Base-by-base conservation (phyloP, 2,888 invertebrate genomes). In the Thera britannica region DNA sequence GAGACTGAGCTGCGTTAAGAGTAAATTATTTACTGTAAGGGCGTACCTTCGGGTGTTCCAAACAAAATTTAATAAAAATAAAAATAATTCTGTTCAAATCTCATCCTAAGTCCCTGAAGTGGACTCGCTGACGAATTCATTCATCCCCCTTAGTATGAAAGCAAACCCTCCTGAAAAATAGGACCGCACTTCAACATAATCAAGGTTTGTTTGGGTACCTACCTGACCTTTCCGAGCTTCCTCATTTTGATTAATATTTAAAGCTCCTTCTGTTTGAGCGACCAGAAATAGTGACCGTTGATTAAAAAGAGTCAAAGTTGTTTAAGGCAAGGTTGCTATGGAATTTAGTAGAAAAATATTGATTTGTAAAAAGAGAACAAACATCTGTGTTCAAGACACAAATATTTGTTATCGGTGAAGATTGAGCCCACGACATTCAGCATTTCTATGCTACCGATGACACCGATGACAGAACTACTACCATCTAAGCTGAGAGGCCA, bases 161-260 rank as follows among this genome's bases (percentile, higher is more conserved):
- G 48, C 52, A 52, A 54, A 51, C 58, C 36, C 51, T 49, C 51
- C 11, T 44, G 36, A 55, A 59, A 59, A 65, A 36, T 12, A 44
- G 48, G 12, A 23, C 12, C 52, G 38, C 59, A 57, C 58, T 60
- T 67, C 63, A 57, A 56, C 38, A 51, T 60, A 67, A 63, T 67
- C 63, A 63, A 56, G 59, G 59, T 51, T 49, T 67, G 63, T 67
- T 59, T 62, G 48, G 61, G 58, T 48, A 62, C 58, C 63, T 48
- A 62, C 58, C 67, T 59, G 66, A 66, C 61, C 66, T 66, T 66
- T 63, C 51, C 41, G 23, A 55, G 49, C 44, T 46, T 51, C 55
- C 62, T 34, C 58, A 35, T 64, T 58, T 36, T 60, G 56, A 63
- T 67, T 56, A 59, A 67, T 63, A 67, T 60, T 67, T 56, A 62